Percentiles rank a stretch among this genome's conserved stretches.
Conservation (phyloP, 2,797 vertebrate genomes). For the Prunella strophiata region DNA sequence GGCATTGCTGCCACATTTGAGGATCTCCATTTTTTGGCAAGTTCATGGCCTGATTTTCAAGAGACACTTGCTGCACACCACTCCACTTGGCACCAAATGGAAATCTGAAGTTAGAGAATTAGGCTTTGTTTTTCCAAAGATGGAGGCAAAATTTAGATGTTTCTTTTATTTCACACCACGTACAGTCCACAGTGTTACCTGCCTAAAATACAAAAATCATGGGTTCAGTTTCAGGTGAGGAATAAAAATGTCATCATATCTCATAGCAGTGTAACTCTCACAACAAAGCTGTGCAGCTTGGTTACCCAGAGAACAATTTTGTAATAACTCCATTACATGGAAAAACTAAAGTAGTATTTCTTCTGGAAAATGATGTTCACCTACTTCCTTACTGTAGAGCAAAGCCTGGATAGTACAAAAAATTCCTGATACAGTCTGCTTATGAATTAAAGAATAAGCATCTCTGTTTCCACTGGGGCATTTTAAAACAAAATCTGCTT, state of each 20-base stretch:
- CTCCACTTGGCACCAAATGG: background rate
- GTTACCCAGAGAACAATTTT: background rate
- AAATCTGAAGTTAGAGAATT: background rate
- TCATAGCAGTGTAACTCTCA: background rate
- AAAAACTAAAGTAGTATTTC: background rate
- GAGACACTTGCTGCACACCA: background rate
- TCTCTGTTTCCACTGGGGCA: background rate
- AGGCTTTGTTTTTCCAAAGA: background rate
- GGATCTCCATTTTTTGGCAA: background rate
- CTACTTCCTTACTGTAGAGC: background rate
- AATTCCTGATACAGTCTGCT: background rate
- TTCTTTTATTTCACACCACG: background rate
- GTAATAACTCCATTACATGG: background rate
- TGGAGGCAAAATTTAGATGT: background rate
- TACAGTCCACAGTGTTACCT: background rate
- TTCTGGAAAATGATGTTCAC: background rate
- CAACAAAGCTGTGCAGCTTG: background rate
- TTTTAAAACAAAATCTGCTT: background rate
- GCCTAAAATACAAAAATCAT: background rate
- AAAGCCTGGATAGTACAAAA: background rate
- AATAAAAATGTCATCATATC: background rate
- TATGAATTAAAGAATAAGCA: background rate
- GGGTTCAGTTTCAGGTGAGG: background rate
- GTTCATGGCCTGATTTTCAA: background rate
- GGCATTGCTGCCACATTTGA: background rate